Evolutionary conservation across 2,888 invertebrate genomes (phyloP).

Genomic region (Isotomurus palustris): DNA sequence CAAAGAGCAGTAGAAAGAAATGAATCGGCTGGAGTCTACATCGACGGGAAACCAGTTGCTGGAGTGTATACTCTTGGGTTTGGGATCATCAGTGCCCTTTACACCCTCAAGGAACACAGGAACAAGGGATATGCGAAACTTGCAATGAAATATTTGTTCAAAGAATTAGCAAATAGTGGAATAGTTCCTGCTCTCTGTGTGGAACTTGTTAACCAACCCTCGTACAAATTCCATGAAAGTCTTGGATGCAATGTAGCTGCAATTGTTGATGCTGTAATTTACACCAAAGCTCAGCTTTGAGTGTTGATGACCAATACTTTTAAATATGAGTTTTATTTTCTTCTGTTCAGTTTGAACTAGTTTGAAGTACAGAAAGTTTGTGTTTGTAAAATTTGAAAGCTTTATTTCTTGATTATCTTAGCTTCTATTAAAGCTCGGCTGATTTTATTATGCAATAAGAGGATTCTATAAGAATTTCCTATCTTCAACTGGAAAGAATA

Average conservation of each 20-base stretch:
- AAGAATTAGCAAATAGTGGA: conserved; percentile 18
- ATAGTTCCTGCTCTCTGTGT: conserved; percentile 17
- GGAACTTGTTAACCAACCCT: conserved; percentile 13
- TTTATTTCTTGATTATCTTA: no score
- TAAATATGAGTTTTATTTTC: no score
- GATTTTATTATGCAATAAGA: no score
- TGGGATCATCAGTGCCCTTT: conserved; percentile 13
- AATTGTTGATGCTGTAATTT: conserved; percentile 10
- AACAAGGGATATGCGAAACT: conserved; percentile 18
- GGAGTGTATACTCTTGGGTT: conserved; percentile 9
- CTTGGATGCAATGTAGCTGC: conserved; percentile 15
- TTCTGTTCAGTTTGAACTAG: no score
- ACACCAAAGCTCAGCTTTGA: no score
- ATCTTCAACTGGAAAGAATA: conserved; percentile 14
- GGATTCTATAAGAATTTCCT: neutral
- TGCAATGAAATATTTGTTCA: conserved; percentile 15
- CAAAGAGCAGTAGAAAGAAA: conserved; percentile 4
- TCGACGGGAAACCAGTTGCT: conserved; percentile 16
- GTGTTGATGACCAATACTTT: no score
- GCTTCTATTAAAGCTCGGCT: no score
- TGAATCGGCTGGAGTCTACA: conserved; percentile 16
- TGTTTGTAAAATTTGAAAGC: no score
- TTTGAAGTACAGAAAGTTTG: no score
- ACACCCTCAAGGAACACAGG: conserved; percentile 15
- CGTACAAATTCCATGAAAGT: conserved; percentile 15